Evolutionary conservation across 2,888 invertebrate species (phyloP).

Genomic region (Brachylomia viminalis): DNA sequence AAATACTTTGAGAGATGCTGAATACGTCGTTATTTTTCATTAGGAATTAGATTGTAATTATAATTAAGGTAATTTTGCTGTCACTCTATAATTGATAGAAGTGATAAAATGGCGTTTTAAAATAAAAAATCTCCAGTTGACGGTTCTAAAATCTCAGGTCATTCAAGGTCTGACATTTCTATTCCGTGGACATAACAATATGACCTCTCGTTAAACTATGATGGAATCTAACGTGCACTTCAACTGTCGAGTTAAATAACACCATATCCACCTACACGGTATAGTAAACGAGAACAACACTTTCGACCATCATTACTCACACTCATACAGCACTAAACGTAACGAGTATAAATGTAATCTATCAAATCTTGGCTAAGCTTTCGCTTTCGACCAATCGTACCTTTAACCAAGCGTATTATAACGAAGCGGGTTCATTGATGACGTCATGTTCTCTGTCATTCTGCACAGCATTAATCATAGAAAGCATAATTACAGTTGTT

Average conservation of each 20-base stretch:
- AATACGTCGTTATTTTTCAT: neutral
- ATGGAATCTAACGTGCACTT: constrained; percentile 21
- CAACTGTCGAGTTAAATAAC: constrained; percentile 50
- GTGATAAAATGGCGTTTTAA: neutral
- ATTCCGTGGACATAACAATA: too few species aligned
- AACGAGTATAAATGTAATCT: constrained; percentile 62
- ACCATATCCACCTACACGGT: constrained; percentile 26
- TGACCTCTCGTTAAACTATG: constrained; percentile 18
- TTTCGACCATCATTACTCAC: constrained; percentile 53
- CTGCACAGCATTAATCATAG: constrained; percentile 26
- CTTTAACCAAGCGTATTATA: constrained; percentile 13
- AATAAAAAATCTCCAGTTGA: neutral
- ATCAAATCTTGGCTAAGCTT: constrained; percentile 61
- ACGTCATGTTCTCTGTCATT: constrained; percentile 17
- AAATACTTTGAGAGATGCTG: constrained; percentile 13
- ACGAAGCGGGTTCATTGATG: constrained; percentile 34
- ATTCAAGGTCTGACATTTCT: constrained; percentile 20
- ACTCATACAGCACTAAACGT: constrained; percentile 47
- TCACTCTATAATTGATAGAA: neutral
- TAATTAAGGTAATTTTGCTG: neutral
- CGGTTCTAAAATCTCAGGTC: neutral
- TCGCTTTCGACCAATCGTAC: constrained; percentile 63
- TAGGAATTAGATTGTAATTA: neutral
- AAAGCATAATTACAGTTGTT: constrained; percentile 15
- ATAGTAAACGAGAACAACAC: constrained; percentile 44